These are phyloP conservation scores for Panurus biarmicus DNA, from an alignment of 2,113 vertebrate genomes.

Conservation along the genomic window DNA sequence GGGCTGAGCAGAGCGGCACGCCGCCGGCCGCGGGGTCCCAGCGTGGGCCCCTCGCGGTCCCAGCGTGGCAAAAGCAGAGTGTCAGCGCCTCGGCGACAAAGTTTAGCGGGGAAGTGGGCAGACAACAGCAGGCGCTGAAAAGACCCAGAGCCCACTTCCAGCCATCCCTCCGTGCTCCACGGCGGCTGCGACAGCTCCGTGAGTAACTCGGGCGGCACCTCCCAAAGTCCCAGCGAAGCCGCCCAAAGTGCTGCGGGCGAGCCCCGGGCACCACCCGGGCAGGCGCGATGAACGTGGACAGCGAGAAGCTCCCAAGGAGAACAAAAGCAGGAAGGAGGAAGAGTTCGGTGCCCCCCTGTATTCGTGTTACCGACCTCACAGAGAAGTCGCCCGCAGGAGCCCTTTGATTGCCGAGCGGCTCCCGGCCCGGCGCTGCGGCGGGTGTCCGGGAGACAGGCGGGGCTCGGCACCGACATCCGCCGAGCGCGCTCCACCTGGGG, in stretches of 20 bases:
- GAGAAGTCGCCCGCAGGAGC: background rate
- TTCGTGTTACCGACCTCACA: background rate
- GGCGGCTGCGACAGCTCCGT: background rate
- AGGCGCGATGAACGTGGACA: background rate
- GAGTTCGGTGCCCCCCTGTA: background rate
- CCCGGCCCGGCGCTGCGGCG: background rate
- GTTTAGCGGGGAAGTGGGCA: background rate
- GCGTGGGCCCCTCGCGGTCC: background rate
- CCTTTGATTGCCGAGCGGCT: background rate
- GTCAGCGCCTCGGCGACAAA: background rate
- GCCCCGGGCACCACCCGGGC: background rate
- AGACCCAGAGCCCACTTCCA: background rate
- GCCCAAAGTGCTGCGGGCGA: background rate
- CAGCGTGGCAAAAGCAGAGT: background rate
- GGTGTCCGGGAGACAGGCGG: background rate
- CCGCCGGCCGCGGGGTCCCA: background rate
- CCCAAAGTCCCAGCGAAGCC: background rate
- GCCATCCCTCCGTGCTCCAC: background rate
- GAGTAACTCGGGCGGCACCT: background rate
- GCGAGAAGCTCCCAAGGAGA: background rate
- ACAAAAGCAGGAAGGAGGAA: conserved; percentile 20
- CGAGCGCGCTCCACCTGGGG: background rate
- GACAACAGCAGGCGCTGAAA: background rate
- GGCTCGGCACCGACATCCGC: background rate
- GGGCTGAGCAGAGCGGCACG: background rate